These are phyloP conservation scores for Macrostomum lignano DNA, from an alignment of 1,140 invertebrate species.

Conservation along the genomic window DNA sequence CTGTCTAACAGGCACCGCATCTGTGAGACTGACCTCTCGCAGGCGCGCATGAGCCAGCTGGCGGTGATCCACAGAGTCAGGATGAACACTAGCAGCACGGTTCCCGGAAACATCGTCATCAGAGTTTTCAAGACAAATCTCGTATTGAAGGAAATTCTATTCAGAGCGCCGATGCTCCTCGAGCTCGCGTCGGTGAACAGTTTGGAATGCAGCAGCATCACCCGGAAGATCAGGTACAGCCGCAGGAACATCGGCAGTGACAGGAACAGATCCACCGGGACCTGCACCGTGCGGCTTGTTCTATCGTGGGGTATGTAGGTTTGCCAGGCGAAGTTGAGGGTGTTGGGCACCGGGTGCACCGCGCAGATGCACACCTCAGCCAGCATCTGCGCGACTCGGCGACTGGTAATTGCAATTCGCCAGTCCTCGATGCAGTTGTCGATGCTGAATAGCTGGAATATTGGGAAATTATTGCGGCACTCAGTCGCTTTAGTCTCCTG, in stretches of 20 bases:
- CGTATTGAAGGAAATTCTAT: conserved; percentile 92
- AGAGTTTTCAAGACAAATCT: conserved; percentile 82
- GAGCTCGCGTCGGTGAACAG: conserved; percentile 83
- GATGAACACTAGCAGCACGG: conserved; percentile 75
- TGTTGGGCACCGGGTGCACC: conserved; percentile 78
- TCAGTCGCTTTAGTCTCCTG: no score
- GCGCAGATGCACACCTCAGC: conserved; percentile 76
- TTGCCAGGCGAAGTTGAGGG: conserved; percentile 79
- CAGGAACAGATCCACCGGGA: conserved; percentile 44
- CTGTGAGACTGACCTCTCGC: conserved; percentile 66
- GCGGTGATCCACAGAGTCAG: conserved; percentile 55
- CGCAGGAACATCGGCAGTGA: conserved; percentile 88
- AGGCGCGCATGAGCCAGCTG: conserved; percentile 75
- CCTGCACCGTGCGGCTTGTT: no score
- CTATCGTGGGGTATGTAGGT: conserved; percentile 33
- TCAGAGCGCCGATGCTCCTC: conserved; percentile 50
- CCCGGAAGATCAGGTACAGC: conserved; percentile 80
- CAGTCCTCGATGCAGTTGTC: conserved; percentile 99
- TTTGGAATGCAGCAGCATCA: conserved; percentile 85
- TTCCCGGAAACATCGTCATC: conserved; percentile 89
- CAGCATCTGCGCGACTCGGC: conserved; percentile 61
- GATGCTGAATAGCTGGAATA: conserved; percentile 76
- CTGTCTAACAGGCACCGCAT: no score
- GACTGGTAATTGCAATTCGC: conserved; percentile 95
- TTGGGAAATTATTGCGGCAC: no score